phyloP scores from a whole-genome alignment of 2,797 vertebrate species.

The Percopsis omiscomaycus region DNA sequence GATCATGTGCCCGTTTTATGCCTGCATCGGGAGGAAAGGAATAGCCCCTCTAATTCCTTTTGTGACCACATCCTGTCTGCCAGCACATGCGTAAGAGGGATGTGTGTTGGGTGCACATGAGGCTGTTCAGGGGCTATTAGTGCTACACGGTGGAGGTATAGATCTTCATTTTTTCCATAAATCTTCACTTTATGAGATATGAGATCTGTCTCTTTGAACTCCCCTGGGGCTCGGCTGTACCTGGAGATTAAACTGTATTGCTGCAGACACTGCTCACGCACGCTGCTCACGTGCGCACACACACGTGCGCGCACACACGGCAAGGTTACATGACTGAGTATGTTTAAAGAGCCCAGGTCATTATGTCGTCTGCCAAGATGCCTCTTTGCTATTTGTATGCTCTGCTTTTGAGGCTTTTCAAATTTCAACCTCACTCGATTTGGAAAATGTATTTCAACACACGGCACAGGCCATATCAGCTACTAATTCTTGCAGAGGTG shows the following conservation, averaged over 20 bases:
- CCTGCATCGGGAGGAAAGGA: slow-evolving; percentile 37
- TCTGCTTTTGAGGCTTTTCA: too few species aligned
- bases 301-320: background rate
- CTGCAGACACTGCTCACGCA: background rate
- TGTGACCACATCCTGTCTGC: slow-evolving; percentile 46
- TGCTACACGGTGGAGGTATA: background rate
- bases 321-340: too few species aligned
- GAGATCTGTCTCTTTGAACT: slow-evolving; percentile 8
- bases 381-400: too few species aligned
- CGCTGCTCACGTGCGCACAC: background rate
- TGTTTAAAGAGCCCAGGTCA: too few species aligned
- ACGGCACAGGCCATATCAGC: too few species aligned
- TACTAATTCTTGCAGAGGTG: too few species aligned
- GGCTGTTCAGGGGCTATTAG: slow-evolving; percentile 18
- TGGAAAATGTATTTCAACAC: too few species aligned
- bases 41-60: slow-evolving; percentile 32
- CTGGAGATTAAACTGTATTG: background rate
- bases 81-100: slow-evolving; percentile 46
- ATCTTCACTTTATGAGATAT: slow-evolving; percentile 22
- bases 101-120: background rate
- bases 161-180: slow-evolving; percentile 34
- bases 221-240: background rate
- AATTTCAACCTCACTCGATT: too few species aligned
- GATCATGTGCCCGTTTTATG: slow-evolving; percentile 58
- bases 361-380: too few species aligned